Conservation (phyloP, 1,140 invertebrate species). For the Drosophila malerkotliana region DNA sequence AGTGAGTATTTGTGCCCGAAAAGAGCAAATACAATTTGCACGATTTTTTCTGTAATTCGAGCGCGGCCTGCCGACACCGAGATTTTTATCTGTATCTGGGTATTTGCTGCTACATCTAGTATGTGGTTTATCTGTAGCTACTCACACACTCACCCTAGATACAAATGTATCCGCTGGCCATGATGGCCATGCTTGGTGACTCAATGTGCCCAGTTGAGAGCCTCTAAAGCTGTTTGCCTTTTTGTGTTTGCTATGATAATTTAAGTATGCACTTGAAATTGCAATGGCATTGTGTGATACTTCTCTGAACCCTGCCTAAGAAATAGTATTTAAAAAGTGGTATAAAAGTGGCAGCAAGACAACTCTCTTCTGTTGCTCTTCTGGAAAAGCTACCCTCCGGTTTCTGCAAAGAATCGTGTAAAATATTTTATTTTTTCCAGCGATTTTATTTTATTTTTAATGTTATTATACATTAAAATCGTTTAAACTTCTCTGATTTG, state of each 20-base stretch:
- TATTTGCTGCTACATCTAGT: constrained; percentile 25
- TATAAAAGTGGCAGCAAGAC: too few relatives aligned
- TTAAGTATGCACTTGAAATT: constrained; percentile 77
- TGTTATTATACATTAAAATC: too few relatives aligned
- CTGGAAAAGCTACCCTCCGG: neutral
- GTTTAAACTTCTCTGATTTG: too few relatives aligned
- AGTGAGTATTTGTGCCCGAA: constrained; percentile 60
- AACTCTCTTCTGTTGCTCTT: constrained; percentile 3
- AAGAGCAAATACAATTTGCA: constrained; percentile 78
- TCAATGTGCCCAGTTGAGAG: constrained; percentile 70
- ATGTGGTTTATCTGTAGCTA: constrained; percentile 34
- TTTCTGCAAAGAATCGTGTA: constrained; percentile 27
- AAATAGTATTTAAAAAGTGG: neutral
- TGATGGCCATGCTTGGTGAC: constrained; percentile 66
- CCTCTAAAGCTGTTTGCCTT: constrained; percentile 35
- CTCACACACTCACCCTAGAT: constrained; percentile 17
- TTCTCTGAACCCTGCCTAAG: constrained; percentile 1
- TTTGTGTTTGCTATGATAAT: constrained; percentile 74
- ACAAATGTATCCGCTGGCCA: constrained; percentile 67
- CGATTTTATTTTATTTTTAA: too few relatives aligned
- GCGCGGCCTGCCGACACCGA: constrained; percentile 27
- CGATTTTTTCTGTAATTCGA: constrained; percentile 70
- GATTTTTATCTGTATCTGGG: constrained; percentile 46
- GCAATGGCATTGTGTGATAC: constrained; percentile 37
- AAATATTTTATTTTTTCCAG: too few relatives aligned